These are phyloP conservation scores for Macrobrachium rosenbergii DNA, from an alignment of 1,140 invertebrate species.

Conservation along the genomic window DNA sequence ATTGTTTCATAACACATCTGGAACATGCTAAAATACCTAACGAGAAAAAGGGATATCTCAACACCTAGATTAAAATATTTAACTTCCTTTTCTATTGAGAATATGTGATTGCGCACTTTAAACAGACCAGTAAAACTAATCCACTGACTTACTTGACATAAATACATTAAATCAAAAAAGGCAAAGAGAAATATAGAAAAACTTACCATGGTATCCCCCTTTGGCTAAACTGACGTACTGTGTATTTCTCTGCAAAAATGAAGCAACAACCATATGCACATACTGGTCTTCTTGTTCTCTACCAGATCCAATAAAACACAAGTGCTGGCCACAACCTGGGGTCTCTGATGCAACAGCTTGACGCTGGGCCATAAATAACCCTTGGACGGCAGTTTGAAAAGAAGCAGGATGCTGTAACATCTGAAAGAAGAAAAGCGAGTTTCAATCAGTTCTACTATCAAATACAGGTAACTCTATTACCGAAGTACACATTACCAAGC, in stretches of 20 bases:
- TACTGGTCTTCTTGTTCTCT: conserved; percentile 96
- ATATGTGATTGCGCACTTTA: too few species aligned
- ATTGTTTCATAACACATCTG: too few species aligned
- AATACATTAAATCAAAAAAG: conserved; percentile 69
- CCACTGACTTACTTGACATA: conserved; percentile 38
- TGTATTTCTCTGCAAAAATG: conserved; percentile 94
- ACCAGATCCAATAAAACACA: conserved; percentile 97
- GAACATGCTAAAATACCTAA: too few species aligned
- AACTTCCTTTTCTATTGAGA: too few species aligned
- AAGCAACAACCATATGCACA: conserved; percentile 98
- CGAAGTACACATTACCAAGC: too few species aligned
- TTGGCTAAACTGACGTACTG: conserved; percentile 92
- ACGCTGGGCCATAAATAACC: conserved; percentile 88
- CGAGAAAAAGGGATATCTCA: too few species aligned
- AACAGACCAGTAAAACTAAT: too few species aligned
- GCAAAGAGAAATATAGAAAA: conserved; percentile 53
- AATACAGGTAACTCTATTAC: too few species aligned
- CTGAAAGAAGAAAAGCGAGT: conserved; percentile 68
- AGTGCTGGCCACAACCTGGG: conserved; percentile 92
- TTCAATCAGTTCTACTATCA: too few species aligned
- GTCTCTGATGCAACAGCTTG: conserved; percentile 91
- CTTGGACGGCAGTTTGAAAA: conserved; percentile 95
- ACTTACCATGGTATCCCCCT: conserved; percentile 85
- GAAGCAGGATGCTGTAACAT: conserved; percentile 96
- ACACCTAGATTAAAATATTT: too few species aligned